These are phyloP conservation scores for Brachyistius frenatus DNA, from an alignment of 2,113 vertebrate genomes.

Conservation along the genomic window DNA sequence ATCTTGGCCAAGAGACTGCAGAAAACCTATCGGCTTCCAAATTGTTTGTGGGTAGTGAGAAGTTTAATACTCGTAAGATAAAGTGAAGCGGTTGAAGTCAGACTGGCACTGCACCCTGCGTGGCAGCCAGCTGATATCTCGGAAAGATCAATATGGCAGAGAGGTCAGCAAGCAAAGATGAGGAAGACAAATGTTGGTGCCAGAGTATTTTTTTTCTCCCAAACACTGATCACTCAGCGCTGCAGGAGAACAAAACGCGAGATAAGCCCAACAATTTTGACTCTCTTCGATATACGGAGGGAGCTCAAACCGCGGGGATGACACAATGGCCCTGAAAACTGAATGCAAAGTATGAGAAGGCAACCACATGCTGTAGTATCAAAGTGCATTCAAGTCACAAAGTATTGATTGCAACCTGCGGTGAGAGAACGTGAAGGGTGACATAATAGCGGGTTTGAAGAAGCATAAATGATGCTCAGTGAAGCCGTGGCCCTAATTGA, in stretches of 20 bases:
- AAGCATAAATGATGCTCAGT: constrained; percentile 58
- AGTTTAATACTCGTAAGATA: constrained; percentile 57
- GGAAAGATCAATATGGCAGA: constrained; percentile 59
- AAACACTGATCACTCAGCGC: constrained; percentile 38
- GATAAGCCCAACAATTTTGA: constrained; percentile 28
- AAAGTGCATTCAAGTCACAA: constrained; percentile 42
- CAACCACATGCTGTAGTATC: constrained; percentile 8
- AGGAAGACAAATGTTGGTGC: constrained; percentile 65
- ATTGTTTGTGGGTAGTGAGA: constrained; percentile 29
- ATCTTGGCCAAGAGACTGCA: constrained; percentile 10
- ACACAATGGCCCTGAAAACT: not conserved
- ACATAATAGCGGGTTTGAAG: constrained; percentile 55
- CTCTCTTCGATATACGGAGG: not conserved
- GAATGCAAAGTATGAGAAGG: constrained; percentile 26
- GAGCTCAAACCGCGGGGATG: not conserved
- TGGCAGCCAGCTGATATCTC: constrained; percentile 56
- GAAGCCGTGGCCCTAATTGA: constrained; percentile 59
- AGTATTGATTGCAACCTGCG: constrained; percentile 50
- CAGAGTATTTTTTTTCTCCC: constrained; percentile 26
- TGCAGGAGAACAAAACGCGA: constrained; percentile 21
- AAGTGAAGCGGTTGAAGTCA: constrained; percentile 56
- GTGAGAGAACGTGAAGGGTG: constrained; percentile 19
- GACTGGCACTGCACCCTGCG: constrained; percentile 36
- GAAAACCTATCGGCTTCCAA: constrained; percentile 1
- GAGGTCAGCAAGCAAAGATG: constrained; percentile 66